phyloP scores from a whole-genome alignment of 2,888 invertebrate genomes.

The Orgyia antiqua region DNA sequence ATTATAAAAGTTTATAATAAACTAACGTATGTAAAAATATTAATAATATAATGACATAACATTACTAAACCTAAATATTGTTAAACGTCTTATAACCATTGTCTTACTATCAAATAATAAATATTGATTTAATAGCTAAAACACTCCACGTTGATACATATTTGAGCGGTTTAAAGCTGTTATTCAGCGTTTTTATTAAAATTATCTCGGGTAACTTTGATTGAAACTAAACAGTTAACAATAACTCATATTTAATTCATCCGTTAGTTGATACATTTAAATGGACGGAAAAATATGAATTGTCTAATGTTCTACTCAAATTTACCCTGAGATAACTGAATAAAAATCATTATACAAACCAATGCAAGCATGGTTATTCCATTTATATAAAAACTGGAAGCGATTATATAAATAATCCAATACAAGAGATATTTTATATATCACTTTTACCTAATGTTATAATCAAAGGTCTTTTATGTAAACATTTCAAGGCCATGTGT shows the following conservation, averaged over 20 bases:
- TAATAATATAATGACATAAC: slow-evolving; percentile 56
- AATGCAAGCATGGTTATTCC: slow-evolving; percentile 4
- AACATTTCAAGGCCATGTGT: slow-evolving; percentile 21
- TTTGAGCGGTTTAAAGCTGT: slow-evolving; percentile 60
- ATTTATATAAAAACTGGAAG: slow-evolving; percentile 21
- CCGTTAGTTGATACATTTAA: slow-evolving; percentile 17
- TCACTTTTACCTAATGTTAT: slow-evolving; percentile 40
- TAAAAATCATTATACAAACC: slow-evolving; percentile 17
- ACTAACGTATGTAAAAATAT: slow-evolving; percentile 46
- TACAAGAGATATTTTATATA: slow-evolving; percentile 30
- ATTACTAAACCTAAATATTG: slow-evolving; percentile 34
- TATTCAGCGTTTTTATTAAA: slow-evolving; percentile 31
- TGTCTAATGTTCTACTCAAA: too few relatives aligned
- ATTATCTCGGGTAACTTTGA: too few relatives aligned
- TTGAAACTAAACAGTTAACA: too few relatives aligned
- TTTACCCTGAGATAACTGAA: too few relatives aligned
- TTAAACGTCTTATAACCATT: slow-evolving; percentile 31
- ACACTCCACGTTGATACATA: slow-evolving; percentile 33
- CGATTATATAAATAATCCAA: slow-evolving; percentile 19
- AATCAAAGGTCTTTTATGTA: slow-evolving; percentile 53
- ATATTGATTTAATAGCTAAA: slow-evolving; percentile 49
- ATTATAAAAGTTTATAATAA: too few relatives aligned
- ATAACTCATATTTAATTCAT: too few relatives aligned
- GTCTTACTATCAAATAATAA: slow-evolving; percentile 42
- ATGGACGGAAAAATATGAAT: too few relatives aligned